Evolutionary conservation across 2,797 vertebrate genomes (phyloP).

Genomic region (Cossypha niveicapilla): DNA sequence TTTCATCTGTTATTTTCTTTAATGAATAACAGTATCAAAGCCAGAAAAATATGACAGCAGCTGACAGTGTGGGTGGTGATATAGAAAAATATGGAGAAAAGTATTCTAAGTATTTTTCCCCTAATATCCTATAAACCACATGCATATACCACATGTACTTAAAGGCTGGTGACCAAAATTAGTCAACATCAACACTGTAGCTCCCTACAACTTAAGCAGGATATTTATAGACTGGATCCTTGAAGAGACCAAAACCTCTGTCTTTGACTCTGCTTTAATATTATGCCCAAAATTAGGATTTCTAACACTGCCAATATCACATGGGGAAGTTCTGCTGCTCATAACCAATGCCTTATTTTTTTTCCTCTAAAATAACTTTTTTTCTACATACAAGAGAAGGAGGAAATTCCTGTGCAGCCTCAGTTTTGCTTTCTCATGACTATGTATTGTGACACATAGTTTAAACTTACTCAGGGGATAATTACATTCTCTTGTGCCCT

Average conservation of each 20-base stretch:
- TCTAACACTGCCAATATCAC: neutral
- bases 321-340: rapidly evolving
- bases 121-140: neutral
- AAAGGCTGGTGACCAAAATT: neutral
- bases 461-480: neutral
- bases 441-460: rapidly evolving
- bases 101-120: neutral
- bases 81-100: neutral
- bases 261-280: neutral
- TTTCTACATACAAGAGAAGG: rapidly evolving
- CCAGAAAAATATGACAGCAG: constrained; percentile 15
- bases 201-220: neutral
- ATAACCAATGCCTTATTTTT: neutral
- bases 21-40: constrained; percentile 1
- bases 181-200: neutral
- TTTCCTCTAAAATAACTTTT: neutral
- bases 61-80: constrained; percentile 12
- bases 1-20: neutral
- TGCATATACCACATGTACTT: neutral
- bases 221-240: neutral
- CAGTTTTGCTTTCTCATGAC: neutral
- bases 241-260: neutral
- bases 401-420: neutral
- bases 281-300: neutral
- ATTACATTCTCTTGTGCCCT: neutral